Percentiles rank a stretch among this genome's conserved stretches.
phyloP scores from a whole-genome alignment of 1,140 invertebrate genomes.

The Drosophila lacertosa region DNA sequence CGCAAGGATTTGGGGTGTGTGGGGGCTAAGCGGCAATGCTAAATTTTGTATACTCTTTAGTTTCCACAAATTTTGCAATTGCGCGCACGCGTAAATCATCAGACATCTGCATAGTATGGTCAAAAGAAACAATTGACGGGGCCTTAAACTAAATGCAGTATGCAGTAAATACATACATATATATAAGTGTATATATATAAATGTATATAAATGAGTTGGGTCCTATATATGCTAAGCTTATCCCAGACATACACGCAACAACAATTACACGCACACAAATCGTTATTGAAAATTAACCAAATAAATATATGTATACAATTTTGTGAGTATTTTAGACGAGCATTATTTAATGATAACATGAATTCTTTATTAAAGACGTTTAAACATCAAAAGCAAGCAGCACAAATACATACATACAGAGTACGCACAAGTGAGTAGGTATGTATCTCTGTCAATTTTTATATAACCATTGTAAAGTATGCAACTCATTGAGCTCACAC shows the following conservation, averaged over 20 bases:
- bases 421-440: background rate
- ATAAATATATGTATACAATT: background rate
- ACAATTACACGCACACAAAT: background rate
- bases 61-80: slow-evolving; percentile 33
- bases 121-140: slow-evolving; percentile 74
- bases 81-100: slow-evolving; percentile 72
- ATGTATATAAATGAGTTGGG: background rate
- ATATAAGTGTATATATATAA: slow-evolving; percentile 6
- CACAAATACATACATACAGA: slow-evolving; percentile 2
- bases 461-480: slow-evolving; percentile 12
- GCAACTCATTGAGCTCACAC: slow-evolving; percentile 6
- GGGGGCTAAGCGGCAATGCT: slow-evolving; percentile 53
- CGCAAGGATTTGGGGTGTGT: too few relatives aligned
- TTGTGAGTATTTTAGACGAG: background rate
- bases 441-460: background rate
- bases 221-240: background rate
- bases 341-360: background rate
- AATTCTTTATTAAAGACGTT: background rate
- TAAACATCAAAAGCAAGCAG: slow-evolving; percentile 2
- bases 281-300: background rate
- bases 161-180: background rate
- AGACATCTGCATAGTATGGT: slow-evolving; percentile 84
- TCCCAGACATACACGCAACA: slow-evolving; percentile 1
- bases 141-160: slow-evolving; percentile 1
- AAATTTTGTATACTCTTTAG: slow-evolving; percentile 31